These are phyloP conservation scores for Spilogale gracilis DNA, from an alignment of 2,113 vertebrate genomes.

Conservation along the genomic window DNA sequence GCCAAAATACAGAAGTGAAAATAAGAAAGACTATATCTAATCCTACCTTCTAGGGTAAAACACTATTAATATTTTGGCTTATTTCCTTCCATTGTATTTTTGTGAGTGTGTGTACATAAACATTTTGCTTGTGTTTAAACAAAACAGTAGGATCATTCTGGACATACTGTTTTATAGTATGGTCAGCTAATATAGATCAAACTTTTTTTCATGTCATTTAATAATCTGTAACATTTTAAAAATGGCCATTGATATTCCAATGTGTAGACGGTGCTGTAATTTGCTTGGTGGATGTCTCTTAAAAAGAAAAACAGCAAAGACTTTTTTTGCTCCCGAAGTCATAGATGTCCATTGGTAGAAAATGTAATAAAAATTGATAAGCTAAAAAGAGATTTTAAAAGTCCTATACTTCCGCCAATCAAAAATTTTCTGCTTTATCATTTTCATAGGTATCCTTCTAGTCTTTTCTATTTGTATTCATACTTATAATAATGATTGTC, in stretches of 20 bases:
- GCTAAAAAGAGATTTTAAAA: conserved; percentile 55
- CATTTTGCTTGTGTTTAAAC: conserved; percentile 50
- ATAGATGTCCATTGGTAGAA: conserved; percentile 19
- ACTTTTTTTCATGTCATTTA: conserved; percentile 34
- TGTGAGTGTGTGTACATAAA: background rate
- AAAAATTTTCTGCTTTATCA: background rate
- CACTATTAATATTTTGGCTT: conserved; percentile 28
- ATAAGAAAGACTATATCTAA: conserved; percentile 23
- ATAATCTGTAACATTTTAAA: conserved; percentile 46
- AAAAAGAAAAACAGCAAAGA: conserved; percentile 47
- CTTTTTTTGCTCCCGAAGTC: conserved; percentile 47
- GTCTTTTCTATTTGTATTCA: background rate
- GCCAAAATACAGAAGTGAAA: conserved; percentile 47
- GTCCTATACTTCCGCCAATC: conserved; percentile 40
- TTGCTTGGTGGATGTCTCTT: conserved; percentile 30
- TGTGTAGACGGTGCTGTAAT: conserved; percentile 40
- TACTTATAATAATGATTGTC: conserved; percentile 56
- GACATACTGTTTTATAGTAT: conserved; percentile 65
- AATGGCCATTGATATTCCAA: background rate
- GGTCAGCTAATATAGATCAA: conserved; percentile 41
- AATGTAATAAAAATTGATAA: conserved; percentile 43
- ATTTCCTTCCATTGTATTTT: conserved; percentile 42
- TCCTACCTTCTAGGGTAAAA: conserved; percentile 4
- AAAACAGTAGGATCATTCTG: conserved; percentile 61
- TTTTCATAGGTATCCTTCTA: conserved; percentile 51